Conservation (phyloP, 2,797 vertebrate genomes). For the Mastacembelus armatus region DNA sequence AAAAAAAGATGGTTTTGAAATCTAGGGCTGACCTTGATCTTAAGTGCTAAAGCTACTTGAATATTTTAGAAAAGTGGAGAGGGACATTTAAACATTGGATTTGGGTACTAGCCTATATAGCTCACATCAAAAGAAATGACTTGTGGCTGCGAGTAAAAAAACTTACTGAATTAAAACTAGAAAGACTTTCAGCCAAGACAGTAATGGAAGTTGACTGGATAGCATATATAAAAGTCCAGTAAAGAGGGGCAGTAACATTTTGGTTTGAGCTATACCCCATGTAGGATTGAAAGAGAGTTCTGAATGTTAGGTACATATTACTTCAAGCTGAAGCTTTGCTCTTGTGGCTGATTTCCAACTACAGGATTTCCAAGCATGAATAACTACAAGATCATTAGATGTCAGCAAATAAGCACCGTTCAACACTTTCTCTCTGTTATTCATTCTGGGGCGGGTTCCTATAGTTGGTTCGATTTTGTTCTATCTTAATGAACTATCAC, state of each 20-base stretch:
- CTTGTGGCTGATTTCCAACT: background rate
- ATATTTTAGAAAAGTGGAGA: slow-evolving; percentile 44
- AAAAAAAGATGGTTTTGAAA: slow-evolving; percentile 49
- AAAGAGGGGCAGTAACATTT: slow-evolving; percentile 21
- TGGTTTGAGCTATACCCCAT: slow-evolving; percentile 5
- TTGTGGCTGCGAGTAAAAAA: slow-evolving; percentile 40
- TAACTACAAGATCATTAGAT: background rate
- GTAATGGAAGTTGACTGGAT: slow-evolving; percentile 36
- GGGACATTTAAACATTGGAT: slow-evolving; percentile 38
- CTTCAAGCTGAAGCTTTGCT: no score
- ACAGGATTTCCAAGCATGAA: background rate
- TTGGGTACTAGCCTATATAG: slow-evolving; percentile 27
- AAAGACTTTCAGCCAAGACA: slow-evolving; percentile 28
- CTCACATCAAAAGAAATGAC: slow-evolving; percentile 56
- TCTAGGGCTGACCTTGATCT: slow-evolving; percentile 57
- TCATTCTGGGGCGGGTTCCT: slow-evolving; percentile 8
- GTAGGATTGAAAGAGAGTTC: slow-evolving; percentile 1
- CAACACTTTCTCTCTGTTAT: background rate
- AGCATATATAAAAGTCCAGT: slow-evolving; percentile 20
- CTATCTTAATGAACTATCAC: slow-evolving; percentile 16
- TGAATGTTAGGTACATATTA: slow-evolving; percentile 20
- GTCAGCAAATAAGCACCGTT: background rate
- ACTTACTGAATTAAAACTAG: slow-evolving; percentile 50
- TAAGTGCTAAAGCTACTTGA: slow-evolving; percentile 30
- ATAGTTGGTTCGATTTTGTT: background rate